Evolutionary conservation across 2,113 vertebrate genomes (phyloP).

Genomic region (Plestiodon gilberti): DNA sequence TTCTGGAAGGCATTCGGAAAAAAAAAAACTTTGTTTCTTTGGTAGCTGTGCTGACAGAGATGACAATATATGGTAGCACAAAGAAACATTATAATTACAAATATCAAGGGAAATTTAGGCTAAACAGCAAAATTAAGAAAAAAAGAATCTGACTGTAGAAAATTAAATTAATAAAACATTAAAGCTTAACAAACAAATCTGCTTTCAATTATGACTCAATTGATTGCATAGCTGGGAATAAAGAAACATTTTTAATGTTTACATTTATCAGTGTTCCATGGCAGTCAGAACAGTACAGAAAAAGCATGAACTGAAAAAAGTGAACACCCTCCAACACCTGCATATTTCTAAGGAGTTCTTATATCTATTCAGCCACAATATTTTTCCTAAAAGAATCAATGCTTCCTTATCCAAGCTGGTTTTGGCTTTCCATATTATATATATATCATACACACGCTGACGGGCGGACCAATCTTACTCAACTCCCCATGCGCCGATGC

Average conservation of each 20-base stretch:
- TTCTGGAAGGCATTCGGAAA: not conserved
- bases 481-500: no score
- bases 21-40: not conserved
- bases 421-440: constrained; percentile 2
- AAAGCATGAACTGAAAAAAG: not conserved
- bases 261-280: constrained; percentile 55
- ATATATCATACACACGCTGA: no score
- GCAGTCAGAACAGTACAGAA: not conserved
- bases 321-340: not conserved
- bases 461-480: no score
- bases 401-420: constrained; percentile 11
- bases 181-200: constrained; percentile 47
- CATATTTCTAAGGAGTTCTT: not conserved
- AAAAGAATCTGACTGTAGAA: constrained; percentile 55
- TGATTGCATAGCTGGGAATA: constrained; percentile 55
- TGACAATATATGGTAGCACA: constrained; percentile 47
- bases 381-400: constrained; percentile 26
- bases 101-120: constrained; percentile 60
- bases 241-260: constrained; percentile 49
- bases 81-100: constrained; percentile 60
- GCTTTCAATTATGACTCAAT: constrained; percentile 57
- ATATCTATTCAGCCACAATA: constrained; percentile 28
- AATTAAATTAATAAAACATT: constrained; percentile 71
- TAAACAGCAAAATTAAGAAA: constrained; percentile 53
- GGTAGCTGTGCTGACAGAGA: not conserved